Conservation (phyloP, 2,113 vertebrate species). For the Macaca nemestrina region DNA sequence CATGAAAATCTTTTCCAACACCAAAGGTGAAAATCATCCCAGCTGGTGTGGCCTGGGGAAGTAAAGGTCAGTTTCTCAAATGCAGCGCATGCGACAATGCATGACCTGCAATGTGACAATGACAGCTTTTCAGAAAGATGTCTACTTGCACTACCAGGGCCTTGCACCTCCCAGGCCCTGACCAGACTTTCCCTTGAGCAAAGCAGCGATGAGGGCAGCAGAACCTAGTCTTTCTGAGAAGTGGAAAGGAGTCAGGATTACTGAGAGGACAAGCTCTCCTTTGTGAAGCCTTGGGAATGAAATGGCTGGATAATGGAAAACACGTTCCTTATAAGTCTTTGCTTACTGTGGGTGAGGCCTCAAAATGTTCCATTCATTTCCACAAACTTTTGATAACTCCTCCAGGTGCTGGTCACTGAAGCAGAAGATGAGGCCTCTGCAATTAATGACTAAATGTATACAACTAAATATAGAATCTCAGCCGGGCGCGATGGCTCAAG, state of each 20-base stretch:
- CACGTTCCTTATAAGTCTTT: neutral
- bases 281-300: neutral
- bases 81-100: neutral
- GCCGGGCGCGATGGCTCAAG: no score
- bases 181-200: no score
- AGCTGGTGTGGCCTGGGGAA: neutral
- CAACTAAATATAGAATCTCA: neutral
- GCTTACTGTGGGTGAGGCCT: neutral
- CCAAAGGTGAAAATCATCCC: neutral
- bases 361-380: neutral
- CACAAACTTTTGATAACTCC: neutral
- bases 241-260: neutral
- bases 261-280: neutral
- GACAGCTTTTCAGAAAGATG: neutral
- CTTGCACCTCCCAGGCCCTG: neutral
- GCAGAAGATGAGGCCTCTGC: neutral
- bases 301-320: no score
- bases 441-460: neutral
- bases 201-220: neutral
- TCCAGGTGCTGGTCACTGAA: neutral
- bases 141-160: neutral
- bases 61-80: neutral
- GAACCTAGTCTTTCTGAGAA: no score
- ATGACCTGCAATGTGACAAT: neutral
- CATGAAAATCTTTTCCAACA: neutral